Percentiles rank a stretch among this genome's conserved stretches.
Evolutionary conservation across 2,888 invertebrate species (phyloP).

Genomic region (Caradrina clavipalpis): DNA sequence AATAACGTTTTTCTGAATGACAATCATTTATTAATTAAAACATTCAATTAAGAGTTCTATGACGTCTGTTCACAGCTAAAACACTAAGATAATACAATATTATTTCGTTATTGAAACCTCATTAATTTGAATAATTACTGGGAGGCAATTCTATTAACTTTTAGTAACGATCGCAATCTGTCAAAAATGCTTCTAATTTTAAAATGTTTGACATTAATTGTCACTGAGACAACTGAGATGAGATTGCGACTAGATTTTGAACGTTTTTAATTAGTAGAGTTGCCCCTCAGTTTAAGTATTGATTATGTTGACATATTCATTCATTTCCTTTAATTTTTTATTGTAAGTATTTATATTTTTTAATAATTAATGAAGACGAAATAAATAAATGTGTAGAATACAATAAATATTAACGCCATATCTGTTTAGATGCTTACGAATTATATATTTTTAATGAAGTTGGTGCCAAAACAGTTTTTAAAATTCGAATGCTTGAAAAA

Average conservation of each 20-base stretch:
- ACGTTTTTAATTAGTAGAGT: no score
- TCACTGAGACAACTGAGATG: no score
- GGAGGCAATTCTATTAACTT: no score
- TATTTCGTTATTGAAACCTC: conserved; percentile 13
- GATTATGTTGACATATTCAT: conserved; percentile 1
- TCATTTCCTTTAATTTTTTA: not conserved
- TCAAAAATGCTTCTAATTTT: no score
- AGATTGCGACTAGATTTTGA: no score
- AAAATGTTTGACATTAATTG: no score
- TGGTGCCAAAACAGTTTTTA: not conserved
- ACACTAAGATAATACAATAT: conserved; percentile 39
- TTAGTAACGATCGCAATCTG: no score
- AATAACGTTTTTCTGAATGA: conserved; percentile 33
- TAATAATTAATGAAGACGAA: conserved; percentile 12
- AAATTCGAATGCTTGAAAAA: not conserved
- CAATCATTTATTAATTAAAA: conserved; percentile 64
- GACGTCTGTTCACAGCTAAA: conserved; percentile 47
- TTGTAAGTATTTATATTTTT: not conserved
- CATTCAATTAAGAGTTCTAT: conserved; percentile 56
- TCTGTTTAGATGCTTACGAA: not conserved
- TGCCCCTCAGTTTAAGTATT: not conserved
- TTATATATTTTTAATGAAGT: no score
- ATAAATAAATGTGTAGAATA: conserved; percentile 8
- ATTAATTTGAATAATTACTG: not conserved
- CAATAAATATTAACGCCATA: not conserved